Percentiles rank a stretch among this genome's conserved stretches.
Conservation (phyloP, 2,113 vertebrate species). For the Raja brachyura region DNA sequence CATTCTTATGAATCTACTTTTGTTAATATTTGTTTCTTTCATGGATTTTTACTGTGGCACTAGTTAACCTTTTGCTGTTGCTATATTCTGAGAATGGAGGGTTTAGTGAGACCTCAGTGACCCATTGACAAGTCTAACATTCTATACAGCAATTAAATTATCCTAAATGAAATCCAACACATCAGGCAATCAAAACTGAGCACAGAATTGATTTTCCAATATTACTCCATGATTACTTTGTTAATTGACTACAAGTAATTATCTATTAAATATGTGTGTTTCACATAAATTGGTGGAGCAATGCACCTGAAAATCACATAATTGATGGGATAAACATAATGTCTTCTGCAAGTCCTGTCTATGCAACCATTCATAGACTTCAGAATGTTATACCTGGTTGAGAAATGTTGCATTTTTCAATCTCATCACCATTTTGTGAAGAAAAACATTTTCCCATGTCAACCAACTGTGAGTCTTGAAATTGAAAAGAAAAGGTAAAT, state of each 20-base stretch:
- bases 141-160: background rate
- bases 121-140: background rate
- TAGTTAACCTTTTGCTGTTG: background rate
- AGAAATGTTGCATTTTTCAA: background rate
- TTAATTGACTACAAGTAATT: background rate
- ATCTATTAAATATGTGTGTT: background rate
- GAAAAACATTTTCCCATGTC: background rate
- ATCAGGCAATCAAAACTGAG: background rate
- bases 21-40: background rate
- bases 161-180: background rate
- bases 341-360: background rate
- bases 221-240: background rate
- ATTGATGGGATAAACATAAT: background rate
- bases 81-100: background rate
- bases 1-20: background rate
- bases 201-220: background rate
- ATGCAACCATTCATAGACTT: background rate
- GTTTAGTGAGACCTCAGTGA: slow-evolving; percentile 4
- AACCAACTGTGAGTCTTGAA: background rate
- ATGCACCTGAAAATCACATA: background rate
- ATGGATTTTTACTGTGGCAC: background rate
- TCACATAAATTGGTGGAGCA: background rate
- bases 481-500: background rate
- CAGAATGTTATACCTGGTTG: background rate
- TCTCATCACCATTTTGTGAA: background rate